Percentiles rank a stretch among this genome's conserved stretches.
Evolutionary conservation across 2,888 invertebrate genomes (phyloP).

Genomic region (Eupithecia vulgata): DNA sequence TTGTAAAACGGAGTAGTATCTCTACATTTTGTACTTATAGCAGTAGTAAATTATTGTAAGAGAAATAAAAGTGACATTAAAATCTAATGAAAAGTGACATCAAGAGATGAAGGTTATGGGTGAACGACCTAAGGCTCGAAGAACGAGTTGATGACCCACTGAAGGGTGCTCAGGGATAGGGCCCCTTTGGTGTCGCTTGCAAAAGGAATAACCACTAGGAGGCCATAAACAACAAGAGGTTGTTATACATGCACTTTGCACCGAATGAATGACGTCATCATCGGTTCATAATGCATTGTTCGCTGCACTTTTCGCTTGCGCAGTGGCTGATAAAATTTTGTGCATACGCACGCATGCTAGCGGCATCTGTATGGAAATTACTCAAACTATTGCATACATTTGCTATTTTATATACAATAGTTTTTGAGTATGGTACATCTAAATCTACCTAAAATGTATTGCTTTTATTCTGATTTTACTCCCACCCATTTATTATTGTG

Average conservation of each 20-base stretch:
- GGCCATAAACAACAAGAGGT: conserved; percentile 76
- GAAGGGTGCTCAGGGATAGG: conserved; percentile 83
- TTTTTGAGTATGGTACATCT: no score
- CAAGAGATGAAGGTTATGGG: conserved; percentile 55
- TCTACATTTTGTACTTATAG: not conserved
- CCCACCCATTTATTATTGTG: no score
- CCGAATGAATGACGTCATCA: conserved; percentile 78
- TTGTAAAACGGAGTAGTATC: not conserved
- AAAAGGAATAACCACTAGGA: conserved; percentile 81
- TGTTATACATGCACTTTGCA: conserved; percentile 83
- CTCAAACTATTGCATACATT: no score
- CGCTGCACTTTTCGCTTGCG: conserved; percentile 67
- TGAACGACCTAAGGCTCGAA: conserved; percentile 65
- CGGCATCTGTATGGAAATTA: conserved; percentile 11
- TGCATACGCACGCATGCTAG: conserved; percentile 4
- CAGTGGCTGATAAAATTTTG: conserved; percentile 45
- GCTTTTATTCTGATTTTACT: not conserved
- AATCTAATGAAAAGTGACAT: conserved; percentile 29
- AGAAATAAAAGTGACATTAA: not conserved
- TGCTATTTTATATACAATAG: no score
- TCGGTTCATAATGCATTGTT: conserved; percentile 75
- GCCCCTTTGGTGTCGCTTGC: conserved; percentile 81
- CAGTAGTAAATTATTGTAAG: not conserved
- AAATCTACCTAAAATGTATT: not conserved
- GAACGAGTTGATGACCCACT: conserved; percentile 73